phyloP scores from a whole-genome alignment of 2,888 invertebrate genomes.

The Dione vanillae region DNA sequence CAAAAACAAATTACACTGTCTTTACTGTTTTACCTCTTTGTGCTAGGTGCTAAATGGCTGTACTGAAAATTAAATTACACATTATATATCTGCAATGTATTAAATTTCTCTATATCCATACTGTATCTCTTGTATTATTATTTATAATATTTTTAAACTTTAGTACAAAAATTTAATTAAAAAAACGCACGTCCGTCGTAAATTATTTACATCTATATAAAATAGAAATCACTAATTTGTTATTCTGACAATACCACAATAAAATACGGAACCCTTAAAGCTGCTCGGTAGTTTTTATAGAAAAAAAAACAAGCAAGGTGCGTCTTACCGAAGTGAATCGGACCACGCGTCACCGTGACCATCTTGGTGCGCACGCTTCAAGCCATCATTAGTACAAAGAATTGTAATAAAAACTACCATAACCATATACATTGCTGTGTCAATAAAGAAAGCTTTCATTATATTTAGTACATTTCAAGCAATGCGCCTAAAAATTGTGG shows the following conservation, averaged over 20 bases:
- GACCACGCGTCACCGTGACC: constrained; percentile 81
- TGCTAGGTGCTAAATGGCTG: no score
- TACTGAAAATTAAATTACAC: no score
- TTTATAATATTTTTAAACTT: not conserved
- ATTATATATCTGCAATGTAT: no score
- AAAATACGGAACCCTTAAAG: constrained; percentile 55
- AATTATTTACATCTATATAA: constrained; percentile 21
- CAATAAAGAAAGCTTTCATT: not conserved
- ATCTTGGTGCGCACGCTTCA: constrained; percentile 62
- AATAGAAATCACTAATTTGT: constrained; percentile 30
- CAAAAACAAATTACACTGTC: no score
- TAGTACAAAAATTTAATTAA: not conserved
- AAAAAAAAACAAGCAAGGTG: constrained; percentile 71
- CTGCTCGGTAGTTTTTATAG: constrained; percentile 50
- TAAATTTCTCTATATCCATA: no score
- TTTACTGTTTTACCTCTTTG: no score
- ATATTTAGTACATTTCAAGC: constrained; percentile 14
- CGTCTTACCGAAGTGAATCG: constrained; percentile 71
- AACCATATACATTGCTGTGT: constrained; percentile 40
- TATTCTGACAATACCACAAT: constrained; percentile 18
- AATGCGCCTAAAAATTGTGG: constrained; percentile 37
- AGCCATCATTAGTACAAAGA: constrained; percentile 49
- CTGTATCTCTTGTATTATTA: no score
- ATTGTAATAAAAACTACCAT: constrained; percentile 21
- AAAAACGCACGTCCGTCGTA: not conserved